Base-by-base conservation (phyloP, 2,113 vertebrate species). In the Delphinus delphis region DNA sequence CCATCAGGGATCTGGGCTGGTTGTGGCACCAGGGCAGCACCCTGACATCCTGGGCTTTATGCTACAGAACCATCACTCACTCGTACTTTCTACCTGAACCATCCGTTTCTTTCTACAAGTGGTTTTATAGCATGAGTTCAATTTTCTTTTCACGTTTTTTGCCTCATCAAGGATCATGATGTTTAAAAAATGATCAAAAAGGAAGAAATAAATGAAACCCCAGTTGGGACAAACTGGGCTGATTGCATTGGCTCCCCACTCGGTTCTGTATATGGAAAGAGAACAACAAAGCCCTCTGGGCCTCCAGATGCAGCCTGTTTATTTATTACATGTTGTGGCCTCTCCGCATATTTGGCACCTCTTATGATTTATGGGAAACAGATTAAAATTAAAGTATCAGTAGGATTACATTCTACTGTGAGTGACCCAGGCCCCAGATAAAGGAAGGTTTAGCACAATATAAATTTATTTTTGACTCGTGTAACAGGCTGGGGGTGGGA, bases 321-420 rank as follows among this genome's bases (percentile, higher is more conserved):
- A 63, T 62, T 74, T 58, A 36, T 55, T 91, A 92, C 79, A 82
- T 74, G 63, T 18, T 14, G 50, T 41, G 76, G 50, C 70, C n/a
- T 92, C 83, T 73, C 50, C 1, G 0, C 5, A 2, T 65, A 71
- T 60, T 95, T 76, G 97, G 73, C 84, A 88, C 41, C 73, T 82
- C 36, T 60, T 68, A 31, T 53, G 97, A 95, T 55, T 88, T 80
- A 95, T 81, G 50, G 81, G 70, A 92, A 92, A 80, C 23, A 92
- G 76, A 95, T 90, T 82, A 55, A 93, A 95, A 60, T 96, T 25
- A 82, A 93, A 92, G 63, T 86, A 50, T 63, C 36, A 38, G 33
- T 11, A 28, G 73, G 63, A 77, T 84, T 70, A 47, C 12, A 60
- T 28, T 87, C 50, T 71, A 76, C 44, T 73, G 13, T 23, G 89